These are phyloP conservation scores for Poicephalus gulielmi DNA, from an alignment of 2,113 vertebrate species.

Conservation along the genomic window DNA sequence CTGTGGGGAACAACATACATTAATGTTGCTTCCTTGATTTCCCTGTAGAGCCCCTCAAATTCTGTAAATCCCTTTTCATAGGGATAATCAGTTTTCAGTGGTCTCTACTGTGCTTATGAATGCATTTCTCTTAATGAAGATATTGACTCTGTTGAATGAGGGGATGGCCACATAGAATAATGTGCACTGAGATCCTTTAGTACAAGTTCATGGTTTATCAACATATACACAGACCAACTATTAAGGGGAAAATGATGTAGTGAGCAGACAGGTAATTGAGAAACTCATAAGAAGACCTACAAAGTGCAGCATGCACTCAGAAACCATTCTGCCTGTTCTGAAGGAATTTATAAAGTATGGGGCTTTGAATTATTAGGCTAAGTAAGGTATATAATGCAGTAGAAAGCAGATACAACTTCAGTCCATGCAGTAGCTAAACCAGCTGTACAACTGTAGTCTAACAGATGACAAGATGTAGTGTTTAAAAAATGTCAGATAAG, in stretches of 20 bases:
- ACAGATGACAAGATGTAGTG: not conserved
- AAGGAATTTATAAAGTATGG: not conserved
- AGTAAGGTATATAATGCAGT: not conserved
- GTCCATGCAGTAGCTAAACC: not conserved
- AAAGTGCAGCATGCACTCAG: not conserved
- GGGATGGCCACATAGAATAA: not conserved
- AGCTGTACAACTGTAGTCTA: not conserved
- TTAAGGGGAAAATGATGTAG: not conserved
- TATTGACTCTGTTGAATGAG: not conserved
- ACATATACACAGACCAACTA: not conserved
- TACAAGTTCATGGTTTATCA: not conserved
- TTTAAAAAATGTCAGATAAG: not conserved
- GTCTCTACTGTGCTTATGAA: not conserved
- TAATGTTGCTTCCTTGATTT: slow-evolving; percentile 19
- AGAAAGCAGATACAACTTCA: not conserved
- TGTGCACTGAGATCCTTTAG: not conserved
- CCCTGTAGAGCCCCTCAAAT: not conserved
- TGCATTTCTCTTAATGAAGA: not conserved
- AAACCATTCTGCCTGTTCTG: not conserved
- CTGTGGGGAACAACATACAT: not conserved
- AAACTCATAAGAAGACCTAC: not conserved
- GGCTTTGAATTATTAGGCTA: not conserved
- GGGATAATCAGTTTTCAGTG: not conserved
- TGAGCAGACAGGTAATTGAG: not conserved
- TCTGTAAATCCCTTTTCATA: not conserved